Conservation (phyloP, 2,797 vertebrate genomes). For the Allobates femoralis region DNA sequence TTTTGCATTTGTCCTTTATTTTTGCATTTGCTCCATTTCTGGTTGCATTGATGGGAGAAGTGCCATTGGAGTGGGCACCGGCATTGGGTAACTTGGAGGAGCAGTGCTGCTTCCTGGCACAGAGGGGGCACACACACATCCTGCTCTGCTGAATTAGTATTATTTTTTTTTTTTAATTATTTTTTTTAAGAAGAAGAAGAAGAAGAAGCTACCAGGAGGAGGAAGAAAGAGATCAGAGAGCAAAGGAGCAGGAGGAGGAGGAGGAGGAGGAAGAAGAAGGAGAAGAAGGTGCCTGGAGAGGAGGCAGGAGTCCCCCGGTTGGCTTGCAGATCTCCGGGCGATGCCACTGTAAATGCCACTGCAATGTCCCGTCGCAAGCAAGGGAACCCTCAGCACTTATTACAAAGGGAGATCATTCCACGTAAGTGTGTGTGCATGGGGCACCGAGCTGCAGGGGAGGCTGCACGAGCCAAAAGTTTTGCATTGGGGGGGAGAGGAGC, state of each 20-base stretch:
- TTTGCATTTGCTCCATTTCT: conserved; percentile 41
- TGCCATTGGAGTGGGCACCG: conserved; percentile 68
- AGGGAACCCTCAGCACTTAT: conserved; percentile 99
- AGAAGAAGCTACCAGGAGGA: conserved; percentile 57
- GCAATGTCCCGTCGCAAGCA: conserved; percentile 99
- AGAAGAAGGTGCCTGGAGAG: conserved; percentile 62
- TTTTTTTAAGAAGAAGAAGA: conserved; percentile 63
- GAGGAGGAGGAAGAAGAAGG: conserved; percentile 70
- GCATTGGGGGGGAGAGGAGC: conserved; percentile 42
- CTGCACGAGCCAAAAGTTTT: conserved; percentile 66
- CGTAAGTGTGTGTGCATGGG: conserved; percentile 79
- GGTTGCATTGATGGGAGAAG: conserved; percentile 73
- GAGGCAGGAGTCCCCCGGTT: conserved; percentile 62
- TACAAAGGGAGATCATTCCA: conserved; percentile 93
- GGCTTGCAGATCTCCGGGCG: conserved; percentile 90
- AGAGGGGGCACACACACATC: conserved; percentile 18
- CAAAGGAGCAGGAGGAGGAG: conserved; percentile 61
- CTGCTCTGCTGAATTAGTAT: neutral
- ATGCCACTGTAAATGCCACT: conserved; percentile 98
- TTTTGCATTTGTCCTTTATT: conserved; percentile 42
- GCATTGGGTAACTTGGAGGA: conserved; percentile 78
- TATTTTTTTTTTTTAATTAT: conserved; percentile 59
- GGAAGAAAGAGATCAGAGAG: conserved; percentile 67
- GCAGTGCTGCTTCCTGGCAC: conserved; percentile 30
- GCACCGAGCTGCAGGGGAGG: neutral